Evolutionary conservation across 2,888 invertebrate genomes (phyloP), one percentile per base, ranked within the genome.

Genomic region (Penaeus monodon): DNA sequence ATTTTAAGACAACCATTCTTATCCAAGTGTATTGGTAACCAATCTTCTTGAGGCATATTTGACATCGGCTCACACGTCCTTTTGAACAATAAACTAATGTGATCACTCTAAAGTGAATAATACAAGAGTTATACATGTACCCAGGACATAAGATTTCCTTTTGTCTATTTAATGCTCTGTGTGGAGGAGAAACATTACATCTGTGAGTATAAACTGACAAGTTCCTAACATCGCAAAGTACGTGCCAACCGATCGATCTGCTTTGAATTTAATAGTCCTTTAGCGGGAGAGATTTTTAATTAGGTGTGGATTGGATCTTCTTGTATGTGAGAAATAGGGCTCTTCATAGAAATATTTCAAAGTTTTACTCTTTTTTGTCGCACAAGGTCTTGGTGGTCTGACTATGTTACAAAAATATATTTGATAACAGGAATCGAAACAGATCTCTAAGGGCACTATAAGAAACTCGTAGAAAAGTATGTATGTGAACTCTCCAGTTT

Each of bases 141-240:
- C 85, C 79, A 44, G 79, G 85, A 85, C 80, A 85, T 85, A 87
- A 87, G 38, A 65, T 80, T 73, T 77, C 44, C 27, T 86, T 87
- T 87, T 87, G 83, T 87, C 76, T 73, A 33, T 83, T 78, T 87
- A 79, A 87, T 79, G 79, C 83, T 82, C 86, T 87, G 64, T 79
- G 77, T 87, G 81, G 86, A 87, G n/a, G 83, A 87, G 83, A n/a
- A 87, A 87, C 86, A 87, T 87, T 82, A 83, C 86, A 87, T 87
- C 83, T 87, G 86, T 87, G 86, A 87, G 86, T 87, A 87, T 85
- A 77, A 85, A 81, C 83, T 87, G 86, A 87, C 83, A 80, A 87
- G 86, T 87, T 87, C 86, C 86, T 87, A 87, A 87, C 86, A 87
- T 87, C 86, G 83, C 86, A 87, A 87, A 87, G 86, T 83, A 87